A percentile compares a stretch with the other conserved stretches of the same genome.
These are phyloP conservation scores for Melitaea athalia DNA, from an alignment of 2,888 invertebrate genomes.

Conservation along the genomic window DNA sequence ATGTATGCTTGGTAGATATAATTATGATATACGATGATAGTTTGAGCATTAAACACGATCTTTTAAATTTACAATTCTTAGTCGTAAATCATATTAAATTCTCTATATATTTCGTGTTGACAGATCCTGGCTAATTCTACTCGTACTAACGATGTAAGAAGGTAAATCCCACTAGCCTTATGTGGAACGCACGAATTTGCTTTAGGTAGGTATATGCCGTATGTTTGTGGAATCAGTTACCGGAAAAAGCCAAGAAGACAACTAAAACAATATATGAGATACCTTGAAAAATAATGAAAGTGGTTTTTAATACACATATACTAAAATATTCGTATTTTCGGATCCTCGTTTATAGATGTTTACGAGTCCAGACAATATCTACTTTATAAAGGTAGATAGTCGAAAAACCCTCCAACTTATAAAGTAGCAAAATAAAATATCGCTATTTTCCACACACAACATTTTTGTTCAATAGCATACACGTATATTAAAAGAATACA, in stretches of 20 bases:
- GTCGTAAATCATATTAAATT: not conserved
- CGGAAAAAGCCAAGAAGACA: too few relatives aligned
- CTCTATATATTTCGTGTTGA: not conserved
- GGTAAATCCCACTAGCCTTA: not conserved
- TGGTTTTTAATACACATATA: not conserved
- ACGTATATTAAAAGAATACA: slow-evolving; percentile 11
- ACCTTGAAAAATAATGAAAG: not conserved
- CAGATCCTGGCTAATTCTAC: not conserved
- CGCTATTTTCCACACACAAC: not conserved
- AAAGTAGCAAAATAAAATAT: slow-evolving; percentile 3
- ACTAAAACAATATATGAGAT: too few relatives aligned
- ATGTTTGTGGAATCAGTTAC: too few relatives aligned
- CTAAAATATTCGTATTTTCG: not conserved
- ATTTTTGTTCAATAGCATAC: slow-evolving; percentile 4
- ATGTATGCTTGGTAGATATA: too few relatives aligned
- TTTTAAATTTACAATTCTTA: too few relatives aligned
- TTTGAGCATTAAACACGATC: too few relatives aligned
- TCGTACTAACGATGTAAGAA: too few relatives aligned
- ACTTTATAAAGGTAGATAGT: not conserved
- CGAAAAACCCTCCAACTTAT: not conserved
- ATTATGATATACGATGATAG: too few relatives aligned
- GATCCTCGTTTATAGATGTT: too few relatives aligned
- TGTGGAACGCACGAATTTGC: too few relatives aligned
- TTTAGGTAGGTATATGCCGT: too few relatives aligned
- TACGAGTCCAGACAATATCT: not conserved